Conservation (phyloP, 53 echinoderm and acorn worm species). For the Echinarachnius parma region DNA sequence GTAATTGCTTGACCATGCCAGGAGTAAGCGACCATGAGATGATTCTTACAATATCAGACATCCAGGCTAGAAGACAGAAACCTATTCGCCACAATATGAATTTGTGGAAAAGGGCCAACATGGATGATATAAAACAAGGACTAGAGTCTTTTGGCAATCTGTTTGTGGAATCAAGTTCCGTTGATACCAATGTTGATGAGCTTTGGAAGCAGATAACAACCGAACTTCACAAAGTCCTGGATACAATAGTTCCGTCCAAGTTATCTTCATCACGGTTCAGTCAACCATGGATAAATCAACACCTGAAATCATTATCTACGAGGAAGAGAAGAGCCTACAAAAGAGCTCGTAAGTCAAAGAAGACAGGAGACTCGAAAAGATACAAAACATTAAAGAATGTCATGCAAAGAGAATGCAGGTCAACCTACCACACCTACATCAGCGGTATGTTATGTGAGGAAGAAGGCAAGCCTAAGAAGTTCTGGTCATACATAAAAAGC, state of each 20-base stretch:
- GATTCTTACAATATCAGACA: slow-evolving; percentile 14
- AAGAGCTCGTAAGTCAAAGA: neutral
- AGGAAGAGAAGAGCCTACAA: slow-evolving; percentile 24
- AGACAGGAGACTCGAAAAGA: slow-evolving; percentile 8
- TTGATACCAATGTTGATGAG: too few relatives aligned
- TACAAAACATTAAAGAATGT: slow-evolving; percentile 30
- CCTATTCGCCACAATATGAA: too few relatives aligned
- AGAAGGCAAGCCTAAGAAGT: slow-evolving; percentile 9
- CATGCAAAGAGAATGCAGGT: slow-evolving; percentile 23
- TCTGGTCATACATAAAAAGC: slow-evolving; percentile 45
- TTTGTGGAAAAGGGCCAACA: too few relatives aligned
- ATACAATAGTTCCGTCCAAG: slow-evolving; percentile 13
- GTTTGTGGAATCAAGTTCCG: too few relatives aligned
- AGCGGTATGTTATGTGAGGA: slow-evolving; percentile 25
- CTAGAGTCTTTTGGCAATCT: neutral
- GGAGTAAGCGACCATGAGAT: slow-evolving; percentile 37
- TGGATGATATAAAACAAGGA: neutral
- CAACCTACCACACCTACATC: slow-evolving; percentile 17
- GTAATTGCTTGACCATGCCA: slow-evolving; percentile 23
- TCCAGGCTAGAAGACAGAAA: too few relatives aligned
- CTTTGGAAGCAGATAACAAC: neutral
- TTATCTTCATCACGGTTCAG: too few relatives aligned
- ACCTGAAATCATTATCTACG: too few relatives aligned
- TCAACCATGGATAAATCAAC: slow-evolving; percentile 43
- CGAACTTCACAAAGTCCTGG: neutral